Evolutionary conservation across 2,797 vertebrate species (phyloP).

Genomic region (Lagocephalus sceleratus): DNA sequence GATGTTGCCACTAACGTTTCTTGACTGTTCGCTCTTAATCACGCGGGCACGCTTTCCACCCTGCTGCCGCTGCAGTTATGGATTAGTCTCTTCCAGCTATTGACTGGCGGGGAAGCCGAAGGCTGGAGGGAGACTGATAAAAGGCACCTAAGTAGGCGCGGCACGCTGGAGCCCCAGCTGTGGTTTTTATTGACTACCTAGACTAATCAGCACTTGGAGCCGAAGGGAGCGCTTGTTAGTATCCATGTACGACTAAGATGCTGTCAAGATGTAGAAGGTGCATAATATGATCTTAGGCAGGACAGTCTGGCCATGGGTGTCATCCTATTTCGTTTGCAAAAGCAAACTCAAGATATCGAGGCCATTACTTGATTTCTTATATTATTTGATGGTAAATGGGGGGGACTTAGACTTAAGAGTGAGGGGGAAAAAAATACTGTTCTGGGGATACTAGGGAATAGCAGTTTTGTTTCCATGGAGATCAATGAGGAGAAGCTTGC

Average conservation of each 20-base stretch:
- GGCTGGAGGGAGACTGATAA: constrained; percentile 65
- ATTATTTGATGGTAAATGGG: constrained; percentile 61
- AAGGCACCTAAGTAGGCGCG: constrained; percentile 55
- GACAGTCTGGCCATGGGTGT: too few relatives aligned
- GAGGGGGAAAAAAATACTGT: constrained; percentile 34
- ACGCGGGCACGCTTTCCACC: constrained; percentile 44
- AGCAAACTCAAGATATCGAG: not conserved
- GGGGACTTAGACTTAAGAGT: constrained; percentile 30
- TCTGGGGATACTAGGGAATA: constrained; percentile 23
- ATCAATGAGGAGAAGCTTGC: constrained; percentile 56
- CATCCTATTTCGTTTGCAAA: too few relatives aligned
- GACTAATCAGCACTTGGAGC: constrained; percentile 56
- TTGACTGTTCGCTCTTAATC: constrained; percentile 62
- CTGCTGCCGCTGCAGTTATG: constrained; percentile 57
- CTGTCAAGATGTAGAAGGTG: constrained; percentile 34
- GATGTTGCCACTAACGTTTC: constrained; percentile 50
- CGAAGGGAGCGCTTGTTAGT: constrained; percentile 59
- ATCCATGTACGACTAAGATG: constrained; percentile 49
- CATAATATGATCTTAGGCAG: too few relatives aligned
- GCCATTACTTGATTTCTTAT: constrained; percentile 49
- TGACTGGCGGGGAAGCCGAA: constrained; percentile 50
- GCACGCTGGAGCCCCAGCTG: constrained; percentile 22
- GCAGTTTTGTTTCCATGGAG: constrained; percentile 65
- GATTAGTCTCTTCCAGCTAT: constrained; percentile 66
- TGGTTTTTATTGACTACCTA: constrained; percentile 59